Base-by-base conservation (phyloP, 2,797 vertebrate genomes). In the Sphenopsis melanotis region DNA sequence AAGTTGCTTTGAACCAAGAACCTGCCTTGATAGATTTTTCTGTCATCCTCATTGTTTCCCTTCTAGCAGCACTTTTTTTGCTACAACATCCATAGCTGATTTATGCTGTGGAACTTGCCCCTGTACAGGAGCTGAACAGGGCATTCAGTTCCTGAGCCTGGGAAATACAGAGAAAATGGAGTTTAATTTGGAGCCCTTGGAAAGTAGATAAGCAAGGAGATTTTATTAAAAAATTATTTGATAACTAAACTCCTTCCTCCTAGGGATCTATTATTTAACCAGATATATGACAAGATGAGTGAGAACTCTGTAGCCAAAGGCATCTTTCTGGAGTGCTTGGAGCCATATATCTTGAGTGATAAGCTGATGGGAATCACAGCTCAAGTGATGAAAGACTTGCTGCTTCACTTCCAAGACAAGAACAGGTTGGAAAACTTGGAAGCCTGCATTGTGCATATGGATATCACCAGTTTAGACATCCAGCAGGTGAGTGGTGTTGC, bases 391-490 rank as follows among this genome's bases (percentile, higher is more conserved):
- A 99, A 98, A 97, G 99, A 99, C 89, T 98, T 99, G 56, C 98
- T 99, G 39, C 98, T 98, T 93, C 99, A 99, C 97, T 99, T 99
- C 96, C 99, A 99, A 97, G 98, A 98, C 93, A 99, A 98, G 19
- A 98, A 98, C 36, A 98, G 99, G 97, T 98, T 99, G 99, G 99
- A 99, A 86, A 99, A 98, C 41, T 98, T 99, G 95, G 99, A 99
- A 97, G 98, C 99, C 91, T 99, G 99, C 87, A 98, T 99, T 78
- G 99, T 99, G 24, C 99, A 99, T 91, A 98, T 99, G 98, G 99
- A 99, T 94, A 98, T 99, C 93, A 99, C 99, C 86, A 99, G 99
- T 89, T 98, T 99, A 77, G 99, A 99, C 93, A 99, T 99, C 89
- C 99, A 99, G 68, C 99, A 99, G 99, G 99, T 99, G 53, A 97